Base-by-base conservation (phyloP, 2,113 vertebrate genomes). In the Microtus richardsoni region DNA sequence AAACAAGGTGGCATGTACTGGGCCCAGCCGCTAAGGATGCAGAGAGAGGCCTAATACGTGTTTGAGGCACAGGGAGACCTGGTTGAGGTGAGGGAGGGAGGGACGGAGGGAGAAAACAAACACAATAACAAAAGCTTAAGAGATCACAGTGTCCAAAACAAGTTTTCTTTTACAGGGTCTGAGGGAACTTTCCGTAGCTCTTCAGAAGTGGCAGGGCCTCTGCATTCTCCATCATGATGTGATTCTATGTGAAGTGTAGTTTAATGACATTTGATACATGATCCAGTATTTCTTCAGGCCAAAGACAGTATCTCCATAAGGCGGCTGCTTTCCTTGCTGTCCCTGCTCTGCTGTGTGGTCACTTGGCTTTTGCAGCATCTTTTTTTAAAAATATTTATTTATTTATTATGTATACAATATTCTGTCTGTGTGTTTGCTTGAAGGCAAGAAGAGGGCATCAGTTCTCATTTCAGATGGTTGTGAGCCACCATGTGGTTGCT, bases 1-100 rank as follows among this genome's bases (percentile, higher is more conserved):
- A 36, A n/a, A 70, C 41, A 49, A 26, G 44, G 12, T 26, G 84
- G 41, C 16, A 14, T 9, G 30, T 52, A 39, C 12, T 5, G 39
- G 13, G 3, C 49, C 17, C 22, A 30, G n/a, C n/a, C 60, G 58
- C 52, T 60, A 17, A 44, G n/a, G 70, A 89, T 26, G 26, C 26
- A 33, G 5, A 89, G 28, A 28, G 26, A 11, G 52, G n/a, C 39
- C 8, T 22, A 33, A 21, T 60, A 17, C 4, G 5, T 22, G 52
- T 22, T 41, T 41, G 39, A 44, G 88, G 54, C 87, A 75, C 52
- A 60, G 87, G 30, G n/a, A 60, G 24, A 60, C 52, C 71, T 52
- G 24, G 17, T 33, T 17, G 33, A 22, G 7, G 26, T 3, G 12
- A 4, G 3, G 60, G 9, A 44, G 54, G 21, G 1, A 58, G 0